Base-by-base conservation (phyloP, 2,888 invertebrate genomes). In the Ichneumon xanthorius region DNA sequence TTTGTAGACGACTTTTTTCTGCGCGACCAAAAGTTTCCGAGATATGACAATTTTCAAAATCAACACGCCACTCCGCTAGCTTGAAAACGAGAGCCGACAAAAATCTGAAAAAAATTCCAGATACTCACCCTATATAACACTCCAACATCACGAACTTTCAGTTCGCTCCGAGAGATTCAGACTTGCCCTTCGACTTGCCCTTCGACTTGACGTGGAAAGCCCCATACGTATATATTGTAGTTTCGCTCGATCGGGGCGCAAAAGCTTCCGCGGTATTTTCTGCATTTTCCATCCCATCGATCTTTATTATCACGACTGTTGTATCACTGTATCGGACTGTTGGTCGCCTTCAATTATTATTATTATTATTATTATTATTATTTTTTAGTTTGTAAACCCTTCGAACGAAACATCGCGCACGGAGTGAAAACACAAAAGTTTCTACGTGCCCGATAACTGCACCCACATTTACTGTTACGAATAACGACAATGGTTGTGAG, bases 401-500 rank as follows among this genome's bases (percentile, higher is more conserved):
- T 33, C 33, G 65, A 65, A 19, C 16, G 37, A 33, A 33, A 19
- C n/a, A 22, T 58, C 58, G 58, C 61, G 61, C 5, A n/a, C 26
- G 26, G 61, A 61, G 61, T 33, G 3, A 61, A 30, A 14, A 58
- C 11, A 26, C 33, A 55, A 63, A 45, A 26, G 67, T 80, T 65
- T 53, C 50, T 78, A 75, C 78, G 50, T 48, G 79, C 53, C 71
- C 78, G 63, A 85, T 82, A 85, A 30, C 48, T 80, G 55, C 65
- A 67, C 9, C 37, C 40, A 40, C n/a, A 67, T 19, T 63, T 50
- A 71, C 14, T 7, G 50, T 76, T 65, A 11, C 16, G n/a, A 50
- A 40, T 65, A 50, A 45, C 65, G 63, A 65, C 75, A 50, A 67
- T 65, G 53, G 65, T 72, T 80, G 53, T 68, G 73, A 81, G 33